Conservation (phyloP, 2,113 vertebrate genomes). For the Prochilodus magdalenae region DNA sequence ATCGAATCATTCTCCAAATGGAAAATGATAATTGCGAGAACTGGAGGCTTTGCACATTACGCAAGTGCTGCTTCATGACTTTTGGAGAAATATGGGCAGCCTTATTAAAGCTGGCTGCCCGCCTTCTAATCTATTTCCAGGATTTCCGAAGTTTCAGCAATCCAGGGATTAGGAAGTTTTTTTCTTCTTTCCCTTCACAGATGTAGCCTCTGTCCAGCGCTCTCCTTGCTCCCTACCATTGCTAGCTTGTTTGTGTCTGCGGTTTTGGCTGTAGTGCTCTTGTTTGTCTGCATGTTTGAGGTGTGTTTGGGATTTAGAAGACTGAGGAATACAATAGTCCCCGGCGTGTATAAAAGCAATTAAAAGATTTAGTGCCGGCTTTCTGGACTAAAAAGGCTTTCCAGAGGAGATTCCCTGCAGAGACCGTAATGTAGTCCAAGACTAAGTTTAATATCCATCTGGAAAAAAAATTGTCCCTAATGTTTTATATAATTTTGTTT, state of each 20-base stretch:
- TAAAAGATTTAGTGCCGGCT: conserved; percentile 41
- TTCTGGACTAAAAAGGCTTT: conserved; percentile 31
- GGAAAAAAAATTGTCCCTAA: neutral
- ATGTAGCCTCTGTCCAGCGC: conserved; percentile 61
- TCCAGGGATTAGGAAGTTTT: conserved; percentile 76
- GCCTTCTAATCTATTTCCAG: conserved; percentile 82
- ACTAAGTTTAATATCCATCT: conserved; percentile 24
- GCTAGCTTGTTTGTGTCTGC: conserved; percentile 71
- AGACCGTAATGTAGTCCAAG: conserved; percentile 11
- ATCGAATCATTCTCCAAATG: conserved; percentile 82
- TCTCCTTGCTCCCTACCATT: conserved; percentile 36
- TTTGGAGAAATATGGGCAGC: conserved; percentile 74
- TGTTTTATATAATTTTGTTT: too few relatives aligned
- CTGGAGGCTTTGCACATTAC: conserved; percentile 78
- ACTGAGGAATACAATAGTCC: conserved; percentile 43
- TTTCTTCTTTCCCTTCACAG: conserved; percentile 69
- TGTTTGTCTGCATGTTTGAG: conserved; percentile 50
- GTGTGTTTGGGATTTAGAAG: conserved; percentile 42
- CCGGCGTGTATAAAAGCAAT: conserved; percentile 33
- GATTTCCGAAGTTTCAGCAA: conserved; percentile 83
- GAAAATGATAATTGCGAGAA: conserved; percentile 81
- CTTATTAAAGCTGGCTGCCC: conserved; percentile 78
- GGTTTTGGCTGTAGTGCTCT: conserved; percentile 71
- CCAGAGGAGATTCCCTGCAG: conserved; percentile 4
- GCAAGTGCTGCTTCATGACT: conserved; percentile 83